Percentiles rank a stretch among this genome's conserved stretches.
These are phyloP conservation scores for Diadema setosum DNA, from an alignment of 35 echinoderm and acorn worm species.

Conservation along the genomic window DNA sequence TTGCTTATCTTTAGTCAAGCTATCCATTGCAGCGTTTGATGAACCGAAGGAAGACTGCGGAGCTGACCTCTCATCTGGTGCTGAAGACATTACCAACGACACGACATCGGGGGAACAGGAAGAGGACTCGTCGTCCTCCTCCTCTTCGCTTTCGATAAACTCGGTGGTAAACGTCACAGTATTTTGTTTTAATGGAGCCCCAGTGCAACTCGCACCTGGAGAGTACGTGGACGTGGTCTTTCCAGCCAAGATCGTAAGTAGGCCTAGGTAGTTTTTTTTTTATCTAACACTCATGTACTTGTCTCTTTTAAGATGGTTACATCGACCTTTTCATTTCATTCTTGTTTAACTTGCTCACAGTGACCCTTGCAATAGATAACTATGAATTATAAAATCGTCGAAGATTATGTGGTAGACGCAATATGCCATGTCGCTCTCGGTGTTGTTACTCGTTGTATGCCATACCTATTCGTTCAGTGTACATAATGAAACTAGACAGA, in stretches of 20 bases:
- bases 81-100: background rate
- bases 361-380: too few relatives aligned
- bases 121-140: background rate
- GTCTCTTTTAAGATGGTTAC: too few relatives aligned
- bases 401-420: too few relatives aligned
- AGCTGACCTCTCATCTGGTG: background rate
- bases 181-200: background rate
- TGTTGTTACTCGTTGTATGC: too few relatives aligned
- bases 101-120: background rate
- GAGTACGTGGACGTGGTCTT: slow-evolving; percentile 1
- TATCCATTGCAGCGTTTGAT: background rate
- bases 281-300: too few relatives aligned
- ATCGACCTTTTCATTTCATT: too few relatives aligned
- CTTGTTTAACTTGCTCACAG: too few relatives aligned
- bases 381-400: too few relatives aligned
- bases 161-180: slow-evolving; percentile 4
- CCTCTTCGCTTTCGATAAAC: background rate
- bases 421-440: too few relatives aligned
- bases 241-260: background rate
- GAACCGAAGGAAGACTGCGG: background rate
- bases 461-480: too few relatives aligned
- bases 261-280: too few relatives aligned
- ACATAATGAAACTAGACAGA: too few relatives aligned
- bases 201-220: background rate
- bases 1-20: background rate